Evolutionary conservation across 2,113 vertebrate genomes (phyloP).

Genomic region (Cercocebus atys): DNA sequence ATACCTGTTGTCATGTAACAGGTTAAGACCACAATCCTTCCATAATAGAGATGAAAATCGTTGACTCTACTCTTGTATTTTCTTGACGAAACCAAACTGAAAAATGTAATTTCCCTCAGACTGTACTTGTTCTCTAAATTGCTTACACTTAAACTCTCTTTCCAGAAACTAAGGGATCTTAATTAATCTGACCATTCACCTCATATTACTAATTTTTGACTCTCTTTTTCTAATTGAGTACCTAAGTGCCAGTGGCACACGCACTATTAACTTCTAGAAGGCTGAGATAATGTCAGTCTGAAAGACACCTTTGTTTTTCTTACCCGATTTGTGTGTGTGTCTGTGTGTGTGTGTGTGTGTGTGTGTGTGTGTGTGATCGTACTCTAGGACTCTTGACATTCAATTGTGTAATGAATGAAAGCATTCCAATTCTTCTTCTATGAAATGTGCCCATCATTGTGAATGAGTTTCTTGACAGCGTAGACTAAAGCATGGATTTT

Average conservation of each 20-base stretch:
- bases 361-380: not conserved
- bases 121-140: not conserved
- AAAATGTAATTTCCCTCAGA: not conserved
- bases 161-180: not conserved
- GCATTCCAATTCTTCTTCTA: not conserved
- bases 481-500: not conserved
- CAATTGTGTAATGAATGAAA: not conserved
- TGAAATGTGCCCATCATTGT: not conserved
- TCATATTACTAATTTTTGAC: not conserved
- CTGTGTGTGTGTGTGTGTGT: not conserved
- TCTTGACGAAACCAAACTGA: not conserved
- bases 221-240: not conserved
- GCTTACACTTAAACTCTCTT: not conserved
- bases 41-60: not conserved
- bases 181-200: not conserved
- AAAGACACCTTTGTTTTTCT: not conserved
- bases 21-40: not conserved
- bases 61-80: not conserved
- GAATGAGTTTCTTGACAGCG: not conserved
- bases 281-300: not conserved
- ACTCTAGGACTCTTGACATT: not conserved
- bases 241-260: rapidly evolving
- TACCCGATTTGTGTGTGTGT: not conserved
- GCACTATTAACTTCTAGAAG: not conserved
- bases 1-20: not conserved